Base-by-base conservation (phyloP, 2,888 invertebrate genomes). In the Piscicola geometra region DNA sequence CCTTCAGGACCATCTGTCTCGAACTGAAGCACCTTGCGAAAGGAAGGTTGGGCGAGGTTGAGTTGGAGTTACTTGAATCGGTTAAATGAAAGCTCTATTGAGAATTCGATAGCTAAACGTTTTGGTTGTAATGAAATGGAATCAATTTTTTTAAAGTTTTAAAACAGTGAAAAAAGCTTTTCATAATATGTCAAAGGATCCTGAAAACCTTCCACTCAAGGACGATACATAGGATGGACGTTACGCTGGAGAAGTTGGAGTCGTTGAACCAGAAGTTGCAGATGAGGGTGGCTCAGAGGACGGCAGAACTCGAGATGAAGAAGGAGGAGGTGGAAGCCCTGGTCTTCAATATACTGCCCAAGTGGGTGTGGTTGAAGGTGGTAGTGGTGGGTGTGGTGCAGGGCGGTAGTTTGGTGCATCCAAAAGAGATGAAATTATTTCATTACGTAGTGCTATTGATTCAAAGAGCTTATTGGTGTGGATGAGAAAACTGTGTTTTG, bases 261-360 rank as follows among this genome's bases (percentile, higher is more conserved):
- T 33, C 75, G 25, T 66, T 78, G 36, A 75, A 76, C 25, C 41
- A 74, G 56, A 36, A 75, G 21, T 74, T 78, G 69, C 76, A 78
- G 66, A 69, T 69, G n/a, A 41, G 74, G 68, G 78, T 78, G n/a
- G 77, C 73, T n/a, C 66, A 71, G 9, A 73, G 78, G 72, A 78
- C 77, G 0, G 71, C 41, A 18, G 77, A 77, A 68, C 72, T 78
- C 60, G 35, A 76, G n/a, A 68, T 64, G 30, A 78, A 78, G 52
- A 78, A 78, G 70, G 70, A 75, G 36, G 78, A 78, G 73, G 75
- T 77, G 18, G 78, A 76, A 73, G 32, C 28, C 1, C 71, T 77
- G 5, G 75, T 78, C 64, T 78, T 75, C 75, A 76, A 78, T 70
- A 78, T 78, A 28, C 71, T 78, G 30, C 78, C 78, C 0, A 74